Base-by-base conservation (phyloP, 2,113 vertebrate species). In the Pelobates fuscus region DNA sequence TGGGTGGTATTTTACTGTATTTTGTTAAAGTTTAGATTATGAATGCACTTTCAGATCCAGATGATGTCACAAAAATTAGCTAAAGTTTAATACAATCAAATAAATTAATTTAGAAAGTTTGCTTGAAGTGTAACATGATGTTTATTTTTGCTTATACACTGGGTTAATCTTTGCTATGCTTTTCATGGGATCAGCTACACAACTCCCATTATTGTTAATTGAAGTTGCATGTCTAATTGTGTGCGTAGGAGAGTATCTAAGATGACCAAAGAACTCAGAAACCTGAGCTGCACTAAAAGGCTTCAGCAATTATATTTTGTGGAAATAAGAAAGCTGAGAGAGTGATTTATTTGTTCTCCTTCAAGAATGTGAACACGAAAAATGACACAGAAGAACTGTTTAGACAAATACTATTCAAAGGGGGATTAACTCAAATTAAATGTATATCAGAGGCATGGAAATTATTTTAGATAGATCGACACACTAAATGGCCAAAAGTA, bases 161-260 rank as follows among this genome's bases (percentile, higher is more conserved):
- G 26, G 64, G 72, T 60, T 75, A 59, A 59, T 59, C 59, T 57
- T 58, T 60, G 29, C 27, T 24, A 14, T 37, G 55, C 55, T 44
- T 59, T 52, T 59, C 17, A 26, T 60, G 37, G 57, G 26, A 46
- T 68, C 55, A 58, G 55, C 64, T 52, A 52, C 41, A 68, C 54
- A 60, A 37, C 43, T 77, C 37, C 64, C 55, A 67, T 67, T 68
- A 68, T 49, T 17, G 20, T 23, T 77, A 77, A 77, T 77, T 77
- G 65, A 77, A 68, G 64, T 41, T 77, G 65, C 66, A 77, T 77
- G 73, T 68, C 64, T 77, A 77, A 77, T 77, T 77, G 66, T 44
- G 43, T 68, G 65, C 57, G 73, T 61, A 77, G 65, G 73, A 77
- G 73, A 68, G 59, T 77, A 60, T 63, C 70, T 55, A 8, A 61